Evolutionary conservation across 2,113 vertebrate species (phyloP), one percentile per base, ranked within the genome.

Genomic region (Psophia crepitans): DNA sequence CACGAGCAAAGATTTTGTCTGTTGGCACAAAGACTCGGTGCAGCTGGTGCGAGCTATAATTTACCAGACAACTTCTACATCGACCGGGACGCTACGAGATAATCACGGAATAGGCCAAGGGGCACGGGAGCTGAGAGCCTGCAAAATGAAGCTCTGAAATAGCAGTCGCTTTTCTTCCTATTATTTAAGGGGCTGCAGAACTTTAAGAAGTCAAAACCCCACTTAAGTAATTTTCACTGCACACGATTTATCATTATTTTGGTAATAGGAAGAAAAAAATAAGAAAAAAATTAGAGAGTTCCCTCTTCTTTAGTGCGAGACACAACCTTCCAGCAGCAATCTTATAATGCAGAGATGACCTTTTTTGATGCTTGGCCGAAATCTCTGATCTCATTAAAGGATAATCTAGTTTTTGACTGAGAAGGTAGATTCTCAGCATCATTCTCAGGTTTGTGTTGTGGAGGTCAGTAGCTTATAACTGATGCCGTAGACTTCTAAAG

Each of bases 391-490:
- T 97, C 83, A 90, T 51, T 90, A 94, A 76, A 73, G 92, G 87
- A 84, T 71, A 96, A 97, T 96, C 91, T 92, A 86, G 93, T 95
- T 97, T 89, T 95, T 96, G 78, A 73, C 68, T 63, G 85, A 94
- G 93, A 96, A 94, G 27, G 37, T 61, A 88, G 87, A 91, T 57
- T 90, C 88, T 92, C 89, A n/a, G 70, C 41, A 43, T 89, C 86
- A 66, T 76, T 80, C 86, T 86, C 71, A 56, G 53, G 64, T 95
- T 82, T 87, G 78, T 61, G 33, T 78, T 74, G 58, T 71, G 56
- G 58, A 96, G 56, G 95, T 95, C 93, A 96, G 63, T 65, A 77
- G 87, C 46, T 81, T 92, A 88, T 93, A 95, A 95, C 65, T 75
- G 61, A 54, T 58, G 49, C 43, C 12, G 6, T 20, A 56, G 89